These are phyloP conservation scores for Ctenochaetus hawaiiensis DNA, from an alignment of 2,797 vertebrate genomes.

Conservation along the genomic window DNA sequence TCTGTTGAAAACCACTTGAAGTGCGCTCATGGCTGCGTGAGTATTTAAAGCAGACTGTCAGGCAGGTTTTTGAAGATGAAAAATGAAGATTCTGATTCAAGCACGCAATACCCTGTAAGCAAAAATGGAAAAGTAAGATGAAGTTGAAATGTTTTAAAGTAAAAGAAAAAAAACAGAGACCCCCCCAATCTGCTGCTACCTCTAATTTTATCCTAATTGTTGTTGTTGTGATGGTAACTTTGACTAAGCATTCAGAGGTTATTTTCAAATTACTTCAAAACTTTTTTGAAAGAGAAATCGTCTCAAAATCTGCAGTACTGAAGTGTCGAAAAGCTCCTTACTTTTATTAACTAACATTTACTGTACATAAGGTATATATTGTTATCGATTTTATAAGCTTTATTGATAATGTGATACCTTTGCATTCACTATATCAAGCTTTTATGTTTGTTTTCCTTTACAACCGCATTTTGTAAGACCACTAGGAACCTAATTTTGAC, in stretches of 20 bases:
- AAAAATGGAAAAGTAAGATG: conserved; percentile 73
- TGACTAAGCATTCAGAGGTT: conserved; percentile 82
- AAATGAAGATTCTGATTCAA: conserved; percentile 77
- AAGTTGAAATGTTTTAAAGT: conserved; percentile 63
- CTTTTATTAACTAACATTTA: conserved; percentile 81
- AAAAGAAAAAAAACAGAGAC: conserved; percentile 69
- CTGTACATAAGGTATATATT: conserved; percentile 84
- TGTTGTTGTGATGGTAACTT: conserved; percentile 75
- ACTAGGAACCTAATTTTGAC: conserved; percentile 67
- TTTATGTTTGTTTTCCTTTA: conserved; percentile 60
- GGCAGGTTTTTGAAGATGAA: conserved; percentile 66
- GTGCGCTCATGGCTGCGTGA: conserved; percentile 79
- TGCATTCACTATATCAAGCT: conserved; percentile 77
- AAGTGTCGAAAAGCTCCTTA: conserved; percentile 74
- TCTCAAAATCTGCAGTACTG: conserved; percentile 78
- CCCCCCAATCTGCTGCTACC: conserved; percentile 97
- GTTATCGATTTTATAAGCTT: conserved; percentile 87
- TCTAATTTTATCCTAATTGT: conserved; percentile 90
- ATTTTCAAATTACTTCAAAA: conserved; percentile 84
- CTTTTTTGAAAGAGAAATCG: conserved; percentile 74
- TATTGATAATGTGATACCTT: conserved; percentile 82
- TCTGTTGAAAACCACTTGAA: conserved; percentile 85
- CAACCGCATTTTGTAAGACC: conserved; percentile 72
- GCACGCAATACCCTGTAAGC: conserved; percentile 78
- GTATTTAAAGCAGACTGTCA: conserved; percentile 77